Conservation (phyloP, 1,140 invertebrate genomes). For the Scylla paramamosain region DNA sequence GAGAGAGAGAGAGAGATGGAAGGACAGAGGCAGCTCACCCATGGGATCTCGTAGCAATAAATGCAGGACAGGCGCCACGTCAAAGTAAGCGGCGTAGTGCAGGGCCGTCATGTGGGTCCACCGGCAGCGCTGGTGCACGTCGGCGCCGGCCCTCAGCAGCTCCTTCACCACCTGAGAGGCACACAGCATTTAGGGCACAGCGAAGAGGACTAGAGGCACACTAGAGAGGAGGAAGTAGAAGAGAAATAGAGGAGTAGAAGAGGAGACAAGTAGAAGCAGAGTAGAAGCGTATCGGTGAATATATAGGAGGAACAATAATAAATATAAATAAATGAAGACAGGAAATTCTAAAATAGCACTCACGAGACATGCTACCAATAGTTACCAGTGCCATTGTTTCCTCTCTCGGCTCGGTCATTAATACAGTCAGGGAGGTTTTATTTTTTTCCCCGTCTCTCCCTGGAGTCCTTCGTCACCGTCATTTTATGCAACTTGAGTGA, state of each 20-base stretch:
- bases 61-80: slow-evolving; percentile 82
- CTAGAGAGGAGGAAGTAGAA: background rate
- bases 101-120: slow-evolving; percentile 84
- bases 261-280: no score
- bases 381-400: no score
- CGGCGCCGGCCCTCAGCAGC: slow-evolving; percentile 81
- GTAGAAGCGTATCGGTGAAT: no score
- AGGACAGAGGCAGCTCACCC: slow-evolving; percentile 32
- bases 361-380: no score
- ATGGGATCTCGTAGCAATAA: slow-evolving; percentile 79
- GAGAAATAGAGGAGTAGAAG: background rate
- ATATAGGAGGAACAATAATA: background rate
- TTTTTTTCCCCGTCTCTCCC: no score
- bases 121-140: slow-evolving; percentile 82
- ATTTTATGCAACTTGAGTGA: background rate
- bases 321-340: background rate
- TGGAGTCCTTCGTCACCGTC: no score
- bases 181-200: background rate
- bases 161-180: slow-evolving; percentile 78
- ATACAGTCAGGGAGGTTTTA: no score
- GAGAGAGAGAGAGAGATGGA: no score
- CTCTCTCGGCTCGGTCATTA: no score
- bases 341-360: no score
- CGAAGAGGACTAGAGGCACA: background rate
- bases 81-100: slow-evolving; percentile 84